A percentile compares a stretch with the other conserved stretches of the same genome.
Conservation (phyloP, 2,888 invertebrate genomes). For the Patella pellucida region DNA sequence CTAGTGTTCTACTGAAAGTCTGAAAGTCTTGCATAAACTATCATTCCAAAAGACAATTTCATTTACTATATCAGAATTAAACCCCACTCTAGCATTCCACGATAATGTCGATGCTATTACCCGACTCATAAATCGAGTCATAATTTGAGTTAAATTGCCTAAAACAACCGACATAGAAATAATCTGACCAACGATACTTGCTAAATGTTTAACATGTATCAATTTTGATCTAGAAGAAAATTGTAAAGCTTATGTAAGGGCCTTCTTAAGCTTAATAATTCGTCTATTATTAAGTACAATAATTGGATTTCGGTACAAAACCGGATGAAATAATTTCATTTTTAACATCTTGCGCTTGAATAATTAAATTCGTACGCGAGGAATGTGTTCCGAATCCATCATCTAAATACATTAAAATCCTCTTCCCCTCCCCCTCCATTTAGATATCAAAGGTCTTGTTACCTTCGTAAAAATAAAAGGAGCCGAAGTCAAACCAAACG, state of each 20-base stretch:
- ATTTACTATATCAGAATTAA: not conserved
- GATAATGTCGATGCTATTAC: not conserved
- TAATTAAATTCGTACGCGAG: not conserved
- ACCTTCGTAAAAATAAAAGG: not conserved
- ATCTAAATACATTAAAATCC: not conserved
- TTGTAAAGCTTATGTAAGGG: not conserved
- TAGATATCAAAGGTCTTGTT: not conserved
- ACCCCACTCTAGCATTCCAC: not conserved
- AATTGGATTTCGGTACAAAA: not conserved
- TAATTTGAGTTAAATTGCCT: not conserved
- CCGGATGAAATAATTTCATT: not conserved
- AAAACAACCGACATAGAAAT: not conserved
- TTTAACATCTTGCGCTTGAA: not conserved
- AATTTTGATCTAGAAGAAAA: not conserved
- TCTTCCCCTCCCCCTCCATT: not conserved
- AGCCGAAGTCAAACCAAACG: not conserved
- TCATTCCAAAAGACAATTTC: not conserved
- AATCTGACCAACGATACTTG: not conserved
- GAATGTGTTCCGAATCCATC: not conserved
- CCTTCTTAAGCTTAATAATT: not conserved
- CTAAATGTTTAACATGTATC: not conserved
- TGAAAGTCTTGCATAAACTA: not conserved
- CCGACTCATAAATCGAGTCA: not conserved
- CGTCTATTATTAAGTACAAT: not conserved
- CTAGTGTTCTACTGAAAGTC: no score